A percentile compares a stretch with the other conserved stretches of the same genome.
These are phyloP conservation scores for Heteractis magnifica DNA, from an alignment of 92 coral and sea anemone species.

Conservation along the genomic window DNA sequence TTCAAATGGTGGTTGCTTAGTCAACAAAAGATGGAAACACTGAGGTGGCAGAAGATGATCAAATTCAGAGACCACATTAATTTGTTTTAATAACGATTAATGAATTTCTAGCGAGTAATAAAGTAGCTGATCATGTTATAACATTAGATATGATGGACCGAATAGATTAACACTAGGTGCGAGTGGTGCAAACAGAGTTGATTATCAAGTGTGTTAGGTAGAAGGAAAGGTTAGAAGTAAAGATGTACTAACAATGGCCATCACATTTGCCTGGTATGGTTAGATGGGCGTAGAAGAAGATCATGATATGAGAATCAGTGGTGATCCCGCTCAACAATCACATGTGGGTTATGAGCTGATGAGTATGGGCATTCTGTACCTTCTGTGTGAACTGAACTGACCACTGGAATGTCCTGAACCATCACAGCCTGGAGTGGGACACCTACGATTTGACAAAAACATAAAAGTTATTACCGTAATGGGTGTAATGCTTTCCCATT, in stretches of 20 bases:
- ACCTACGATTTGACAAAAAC: slow-evolving; percentile 37
- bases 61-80: no score
- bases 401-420: slow-evolving; percentile 99
- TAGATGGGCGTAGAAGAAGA: not conserved
- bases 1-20: no score
- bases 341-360: not conserved
- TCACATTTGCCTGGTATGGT: not conserved
- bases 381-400: slow-evolving; percentile 95
- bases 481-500: no score
- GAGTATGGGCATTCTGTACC: slow-evolving; percentile 48
- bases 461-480: no score
- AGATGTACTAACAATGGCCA: slow-evolving; percentile 4
- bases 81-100: no score
- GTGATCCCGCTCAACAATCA: not conserved
- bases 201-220: not conserved
- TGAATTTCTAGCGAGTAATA: no score
- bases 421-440: slow-evolving; percentile 99
- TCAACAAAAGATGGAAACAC: no score
- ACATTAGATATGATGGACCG: no score
- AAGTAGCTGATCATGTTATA: no score
- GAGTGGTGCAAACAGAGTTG: not conserved
- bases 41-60: no score
- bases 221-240: not conserved
- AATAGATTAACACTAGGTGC: no score
- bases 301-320: not conserved